Percentiles rank a stretch among this genome's conserved stretches.
These are phyloP conservation scores for Heterocephalus glaber DNA, from an alignment of 2,113 vertebrate species.

Conservation along the genomic window DNA sequence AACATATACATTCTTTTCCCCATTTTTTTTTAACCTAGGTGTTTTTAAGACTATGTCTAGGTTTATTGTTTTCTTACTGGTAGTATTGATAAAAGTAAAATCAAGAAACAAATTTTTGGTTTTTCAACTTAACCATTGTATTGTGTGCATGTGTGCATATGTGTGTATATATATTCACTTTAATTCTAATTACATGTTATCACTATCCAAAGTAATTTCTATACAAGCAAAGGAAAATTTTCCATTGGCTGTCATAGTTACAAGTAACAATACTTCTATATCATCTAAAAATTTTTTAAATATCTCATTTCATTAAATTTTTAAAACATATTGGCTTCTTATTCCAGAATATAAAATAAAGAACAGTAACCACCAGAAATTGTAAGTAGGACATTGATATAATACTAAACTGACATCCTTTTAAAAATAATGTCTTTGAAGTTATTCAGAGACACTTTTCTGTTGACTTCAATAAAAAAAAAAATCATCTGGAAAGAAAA, in stretches of 20 bases:
- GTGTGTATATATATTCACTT: not conserved
- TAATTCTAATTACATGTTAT: not conserved
- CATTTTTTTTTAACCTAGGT: fast-evolving
- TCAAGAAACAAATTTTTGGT: not conserved
- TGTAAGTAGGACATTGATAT: not conserved
- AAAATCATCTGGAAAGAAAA: not conserved
- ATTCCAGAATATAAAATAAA: not conserved
- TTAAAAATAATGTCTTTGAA: not conserved
- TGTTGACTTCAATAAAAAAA: not conserved
- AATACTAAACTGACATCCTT: not conserved
- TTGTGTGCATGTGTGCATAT: not conserved
- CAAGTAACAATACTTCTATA: not conserved
- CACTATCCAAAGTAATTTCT: not conserved
- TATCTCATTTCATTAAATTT: not conserved
- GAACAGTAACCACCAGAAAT: not conserved
- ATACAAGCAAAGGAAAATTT: not conserved
- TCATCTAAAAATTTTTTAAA: not conserved
- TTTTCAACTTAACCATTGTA: not conserved
- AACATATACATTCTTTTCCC: not conserved
- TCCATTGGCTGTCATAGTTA: not conserved
- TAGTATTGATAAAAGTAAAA: not conserved
- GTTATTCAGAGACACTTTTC: not conserved
- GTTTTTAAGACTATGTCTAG: too few relatives aligned
- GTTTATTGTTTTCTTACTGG: not conserved
- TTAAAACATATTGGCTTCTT: not conserved